Evolutionary conservation across 92 coral and sea anemone genomes (phyloP).

Genomic region (Epizoanthus scotinus): DNA sequence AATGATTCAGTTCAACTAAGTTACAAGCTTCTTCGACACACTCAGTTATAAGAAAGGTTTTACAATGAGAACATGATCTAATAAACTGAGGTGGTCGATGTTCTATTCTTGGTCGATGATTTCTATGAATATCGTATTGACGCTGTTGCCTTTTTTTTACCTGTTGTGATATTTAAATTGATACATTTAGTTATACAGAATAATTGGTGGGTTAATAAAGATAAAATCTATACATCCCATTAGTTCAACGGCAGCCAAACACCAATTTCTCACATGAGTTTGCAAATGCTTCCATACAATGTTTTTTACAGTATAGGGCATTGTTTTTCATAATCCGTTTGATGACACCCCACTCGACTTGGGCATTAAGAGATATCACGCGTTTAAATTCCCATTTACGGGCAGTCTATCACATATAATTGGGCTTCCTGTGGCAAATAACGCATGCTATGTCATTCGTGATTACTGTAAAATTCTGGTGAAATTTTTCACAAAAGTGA

Average conservation of each 20-base stretch:
- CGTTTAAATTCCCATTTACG: slow-evolving; percentile 44
- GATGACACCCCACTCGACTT: slow-evolving; percentile 37
- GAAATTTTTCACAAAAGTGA: slow-evolving; percentile 24
- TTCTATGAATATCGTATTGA: too few relatives aligned
- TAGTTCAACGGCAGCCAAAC: slow-evolving; percentile 19
- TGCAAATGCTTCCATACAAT: slow-evolving; percentile 49
- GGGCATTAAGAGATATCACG: slow-evolving; percentile 49
- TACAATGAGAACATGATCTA: too few relatives aligned
- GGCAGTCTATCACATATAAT: slow-evolving; percentile 27
- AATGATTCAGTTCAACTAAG: too few relatives aligned
- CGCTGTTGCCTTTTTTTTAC: too few relatives aligned
- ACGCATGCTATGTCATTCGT: neutral
- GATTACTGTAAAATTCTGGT: slow-evolving; percentile 16
- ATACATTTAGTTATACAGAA: too few relatives aligned
- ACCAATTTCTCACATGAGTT: slow-evolving; percentile 38
- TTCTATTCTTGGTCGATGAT: too few relatives aligned
- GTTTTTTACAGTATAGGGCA: slow-evolving; percentile 31
- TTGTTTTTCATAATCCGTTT: slow-evolving; percentile 26
- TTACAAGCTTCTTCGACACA: too few relatives aligned
- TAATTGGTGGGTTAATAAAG: too few relatives aligned
- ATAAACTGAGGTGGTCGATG: too few relatives aligned
- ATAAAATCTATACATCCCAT: too few relatives aligned
- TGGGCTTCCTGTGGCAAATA: slow-evolving; percentile 13
- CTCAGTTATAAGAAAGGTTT: too few relatives aligned
- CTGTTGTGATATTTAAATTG: too few relatives aligned